phyloP scores from a whole-genome alignment of 2,113 vertebrate species.

The Dissostichus mawsoni region DNA sequence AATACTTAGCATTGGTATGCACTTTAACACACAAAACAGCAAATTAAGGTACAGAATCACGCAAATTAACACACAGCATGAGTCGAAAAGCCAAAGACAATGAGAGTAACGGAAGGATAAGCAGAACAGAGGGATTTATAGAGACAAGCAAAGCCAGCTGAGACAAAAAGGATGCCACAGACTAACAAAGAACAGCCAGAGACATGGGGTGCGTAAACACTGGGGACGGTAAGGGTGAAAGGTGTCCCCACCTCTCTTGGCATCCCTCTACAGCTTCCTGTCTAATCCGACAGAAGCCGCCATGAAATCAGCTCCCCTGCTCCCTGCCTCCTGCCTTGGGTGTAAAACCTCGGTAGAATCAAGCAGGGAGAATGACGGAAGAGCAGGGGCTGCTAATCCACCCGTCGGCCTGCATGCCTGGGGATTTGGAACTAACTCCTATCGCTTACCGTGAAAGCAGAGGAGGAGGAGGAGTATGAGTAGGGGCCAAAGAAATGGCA shows the following conservation, averaged over 20 bases:
- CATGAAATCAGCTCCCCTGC: conserved; percentile 74
- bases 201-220: conserved; percentile 21
- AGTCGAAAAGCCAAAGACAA: neutral
- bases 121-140: neutral
- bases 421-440: conserved; percentile 63
- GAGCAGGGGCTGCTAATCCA: conserved; percentile 68
- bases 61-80: no score
- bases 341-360: conserved; percentile 57
- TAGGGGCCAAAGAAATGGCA: conserved; percentile 21
- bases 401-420: conserved; percentile 51
- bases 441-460: conserved; percentile 59
- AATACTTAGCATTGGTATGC: no score
- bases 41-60: no score
- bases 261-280: conserved; percentile 49
- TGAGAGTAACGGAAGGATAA: neutral
- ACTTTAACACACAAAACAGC: no score
- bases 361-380: conserved; percentile 58
- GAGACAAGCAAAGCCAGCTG: conserved; percentile 8
- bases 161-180: conserved; percentile 30
- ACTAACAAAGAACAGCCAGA: conserved; percentile 10
- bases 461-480: conserved; percentile 41
- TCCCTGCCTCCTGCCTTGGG: conserved; percentile 56
- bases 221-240: conserved; percentile 41
- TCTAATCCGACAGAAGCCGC: conserved; percentile 74
- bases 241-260: conserved; percentile 57